Evolutionary conservation across 2,797 vertebrate species (phyloP).

Genomic region (Ctenopoma kingsleyae): DNA sequence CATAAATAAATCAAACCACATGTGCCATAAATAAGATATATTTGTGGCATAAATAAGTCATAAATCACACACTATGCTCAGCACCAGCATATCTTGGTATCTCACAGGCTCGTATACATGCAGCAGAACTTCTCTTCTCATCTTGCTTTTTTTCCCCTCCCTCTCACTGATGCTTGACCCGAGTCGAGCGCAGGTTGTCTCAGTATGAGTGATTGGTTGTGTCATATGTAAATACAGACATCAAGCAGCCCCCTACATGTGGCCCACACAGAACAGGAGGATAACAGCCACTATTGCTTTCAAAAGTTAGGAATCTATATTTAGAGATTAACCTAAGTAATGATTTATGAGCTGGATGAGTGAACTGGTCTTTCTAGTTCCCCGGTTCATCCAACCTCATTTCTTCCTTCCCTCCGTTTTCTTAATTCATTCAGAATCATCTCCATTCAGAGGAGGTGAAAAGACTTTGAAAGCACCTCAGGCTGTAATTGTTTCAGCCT

Average conservation of each 20-base stretch:
- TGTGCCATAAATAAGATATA: conserved; percentile 75
- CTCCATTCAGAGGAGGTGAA: conserved; percentile 76
- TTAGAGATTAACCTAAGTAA: conserved; percentile 55
- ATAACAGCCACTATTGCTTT: conserved; percentile 22
- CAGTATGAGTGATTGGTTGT: conserved; percentile 4
- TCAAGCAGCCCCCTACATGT: conserved; percentile 25
- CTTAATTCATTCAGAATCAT: conserved; percentile 66
- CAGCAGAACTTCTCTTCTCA: conserved; percentile 27
- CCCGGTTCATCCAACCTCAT: conserved; percentile 68
- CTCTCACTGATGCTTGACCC: conserved; percentile 17
- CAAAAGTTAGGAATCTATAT: conserved; percentile 62
- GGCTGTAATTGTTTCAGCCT: conserved; percentile 76
- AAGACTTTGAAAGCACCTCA: conserved; percentile 78
- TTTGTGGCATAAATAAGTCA: conserved; percentile 74
- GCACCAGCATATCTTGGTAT: conserved; percentile 31
- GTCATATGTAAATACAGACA: conserved; percentile 25
- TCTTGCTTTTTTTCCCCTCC: conserved; percentile 26
- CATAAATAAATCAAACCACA: conserved; percentile 63
- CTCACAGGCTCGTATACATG: conserved; percentile 24
- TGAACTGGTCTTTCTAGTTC: conserved; percentile 43
- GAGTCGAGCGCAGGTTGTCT: conserved; percentile 24
- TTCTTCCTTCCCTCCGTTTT: conserved; percentile 39
- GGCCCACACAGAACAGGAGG: conserved; percentile 17
- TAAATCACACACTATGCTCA: conserved; percentile 48
- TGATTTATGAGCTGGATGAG: conserved; percentile 71